phyloP scores from a whole-genome alignment of 1,140 invertebrate genomes.

The Zaprionus gabonicus region DNA sequence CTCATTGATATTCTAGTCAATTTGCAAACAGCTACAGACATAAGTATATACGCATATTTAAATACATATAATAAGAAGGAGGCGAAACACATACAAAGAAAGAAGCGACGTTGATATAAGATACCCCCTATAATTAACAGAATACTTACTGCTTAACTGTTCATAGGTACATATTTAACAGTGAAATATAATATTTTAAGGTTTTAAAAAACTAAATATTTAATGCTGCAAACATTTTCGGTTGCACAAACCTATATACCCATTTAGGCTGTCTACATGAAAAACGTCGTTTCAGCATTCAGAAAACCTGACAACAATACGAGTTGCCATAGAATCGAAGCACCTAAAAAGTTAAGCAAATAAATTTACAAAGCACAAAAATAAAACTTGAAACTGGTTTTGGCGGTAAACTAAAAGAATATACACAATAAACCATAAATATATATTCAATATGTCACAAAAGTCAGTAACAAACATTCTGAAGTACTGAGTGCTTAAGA shows the following conservation, averaged over 20 bases:
- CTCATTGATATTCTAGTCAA: conserved; percentile 53
- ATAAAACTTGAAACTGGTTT: conserved; percentile 56
- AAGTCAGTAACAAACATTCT: conserved; percentile 21
- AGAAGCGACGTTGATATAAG: neutral
- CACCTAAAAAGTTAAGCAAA: conserved; percentile 48
- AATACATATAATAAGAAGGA: conserved; percentile 39
- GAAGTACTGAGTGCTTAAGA: conserved; percentile 36
- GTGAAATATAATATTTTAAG: neutral
- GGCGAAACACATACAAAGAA: neutral
- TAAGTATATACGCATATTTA: conserved; percentile 11
- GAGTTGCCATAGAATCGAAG: conserved; percentile 41
- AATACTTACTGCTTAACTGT: neutral
- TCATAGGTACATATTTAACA: neutral
- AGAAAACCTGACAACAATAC: conserved; percentile 48
- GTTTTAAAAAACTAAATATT: neutral
- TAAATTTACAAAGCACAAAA: conserved; percentile 22
- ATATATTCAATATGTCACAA: conserved; percentile 30
- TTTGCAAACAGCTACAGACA: conserved; percentile 9
- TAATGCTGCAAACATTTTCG: neutral
- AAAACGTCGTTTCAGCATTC: conserved; percentile 12
- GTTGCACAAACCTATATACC: neutral
- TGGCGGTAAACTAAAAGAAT: conserved; percentile 21
- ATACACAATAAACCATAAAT: conserved; percentile 25
- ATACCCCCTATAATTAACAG: neutral
- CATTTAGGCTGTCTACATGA: neutral